Percentiles rank a stretch among this genome's conserved stretches.
Conservation (phyloP, 2,797 vertebrate species). For the Syncerus caffer region DNA sequence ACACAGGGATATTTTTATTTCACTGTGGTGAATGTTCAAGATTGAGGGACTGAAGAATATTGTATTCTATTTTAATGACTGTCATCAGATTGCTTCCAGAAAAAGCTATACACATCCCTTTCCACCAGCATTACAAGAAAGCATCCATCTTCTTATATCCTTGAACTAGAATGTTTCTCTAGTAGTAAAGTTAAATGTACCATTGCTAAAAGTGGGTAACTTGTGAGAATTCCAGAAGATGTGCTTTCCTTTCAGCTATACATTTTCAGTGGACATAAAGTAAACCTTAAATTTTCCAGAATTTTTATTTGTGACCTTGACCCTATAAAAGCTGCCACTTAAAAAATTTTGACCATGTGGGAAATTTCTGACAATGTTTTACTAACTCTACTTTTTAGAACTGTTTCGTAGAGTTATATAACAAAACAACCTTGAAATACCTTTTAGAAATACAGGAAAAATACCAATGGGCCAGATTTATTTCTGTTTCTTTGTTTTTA, state of each 20-base stretch:
- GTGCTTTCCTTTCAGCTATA: not conserved
- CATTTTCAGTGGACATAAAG: not conserved
- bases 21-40: not conserved
- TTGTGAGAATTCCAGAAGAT: not conserved
- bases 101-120: not conserved
- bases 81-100: not conserved
- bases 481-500: conserved; percentile 76
- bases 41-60: not conserved
- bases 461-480: not conserved
- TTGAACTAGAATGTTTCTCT: not conserved
- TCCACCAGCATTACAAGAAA: not conserved
- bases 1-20: not conserved
- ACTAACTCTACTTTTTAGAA: not conserved
- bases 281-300: not conserved
- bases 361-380: not conserved
- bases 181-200: not conserved
- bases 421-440: not conserved
- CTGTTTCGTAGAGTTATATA: not conserved
- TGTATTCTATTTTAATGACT: not conserved
- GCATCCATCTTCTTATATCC: not conserved
- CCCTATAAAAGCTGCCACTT: not conserved
- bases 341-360: not conserved
- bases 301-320: conserved; percentile 33
- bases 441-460: not conserved
- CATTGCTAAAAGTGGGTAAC: not conserved